Conservation (phyloP, 2,797 vertebrate genomes). For the Crypturellus tataupa region DNA sequence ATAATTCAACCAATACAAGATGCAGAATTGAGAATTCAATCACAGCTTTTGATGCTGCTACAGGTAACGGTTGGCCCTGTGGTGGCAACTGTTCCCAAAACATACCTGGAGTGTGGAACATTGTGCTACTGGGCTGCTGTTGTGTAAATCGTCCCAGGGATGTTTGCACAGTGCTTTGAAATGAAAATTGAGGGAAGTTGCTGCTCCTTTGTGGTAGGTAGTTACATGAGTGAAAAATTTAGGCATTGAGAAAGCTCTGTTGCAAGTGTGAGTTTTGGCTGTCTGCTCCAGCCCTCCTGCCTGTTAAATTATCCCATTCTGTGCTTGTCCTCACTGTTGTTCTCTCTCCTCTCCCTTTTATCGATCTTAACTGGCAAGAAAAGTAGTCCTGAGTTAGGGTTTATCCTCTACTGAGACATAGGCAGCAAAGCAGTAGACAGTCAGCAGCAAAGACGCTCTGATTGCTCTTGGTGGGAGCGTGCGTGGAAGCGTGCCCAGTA, state of each 20-base stretch:
- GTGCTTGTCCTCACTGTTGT: background rate
- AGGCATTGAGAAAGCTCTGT: background rate
- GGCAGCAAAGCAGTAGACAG: background rate
- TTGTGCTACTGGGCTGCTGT: constrained; percentile 18
- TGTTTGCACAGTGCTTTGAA: constrained; percentile 34
- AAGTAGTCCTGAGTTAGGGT: background rate
- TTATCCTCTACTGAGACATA: constrained; percentile 7
- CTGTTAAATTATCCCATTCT: background rate
- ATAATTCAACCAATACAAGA: background rate
- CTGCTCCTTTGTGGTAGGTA: background rate
- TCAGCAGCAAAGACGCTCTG: background rate
- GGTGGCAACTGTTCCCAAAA: background rate
- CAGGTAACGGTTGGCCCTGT: background rate
- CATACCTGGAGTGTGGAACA: background rate
- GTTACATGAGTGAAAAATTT: background rate
- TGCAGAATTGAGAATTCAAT: background rate
- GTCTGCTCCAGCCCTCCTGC: background rate
- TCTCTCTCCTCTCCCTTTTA: background rate
- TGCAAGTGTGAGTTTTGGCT: background rate
- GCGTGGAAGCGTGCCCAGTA: background rate
- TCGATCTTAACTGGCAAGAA: background rate
- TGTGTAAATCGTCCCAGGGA: constrained; percentile 2
- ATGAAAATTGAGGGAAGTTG: constrained; percentile 31
- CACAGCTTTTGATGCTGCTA: background rate
- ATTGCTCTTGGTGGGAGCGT: background rate